Conservation (phyloP, 2,797 vertebrate genomes). For the Catharus ustulatus region DNA sequence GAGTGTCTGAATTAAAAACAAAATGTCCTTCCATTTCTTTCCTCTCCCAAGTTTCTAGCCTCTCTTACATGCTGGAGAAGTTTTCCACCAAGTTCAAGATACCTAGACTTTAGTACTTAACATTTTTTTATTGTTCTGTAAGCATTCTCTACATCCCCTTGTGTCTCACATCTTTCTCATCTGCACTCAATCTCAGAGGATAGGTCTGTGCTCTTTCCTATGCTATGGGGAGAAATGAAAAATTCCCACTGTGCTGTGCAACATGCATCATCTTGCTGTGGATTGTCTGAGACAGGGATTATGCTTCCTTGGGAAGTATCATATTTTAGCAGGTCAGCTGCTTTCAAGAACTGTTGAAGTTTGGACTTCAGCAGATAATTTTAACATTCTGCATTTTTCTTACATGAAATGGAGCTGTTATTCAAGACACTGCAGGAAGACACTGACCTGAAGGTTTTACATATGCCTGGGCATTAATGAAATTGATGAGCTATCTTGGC, state of each 20-base stretch:
- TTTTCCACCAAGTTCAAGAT: neutral
- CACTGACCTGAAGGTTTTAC: neutral
- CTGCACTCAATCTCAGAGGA: neutral
- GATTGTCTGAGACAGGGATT: neutral
- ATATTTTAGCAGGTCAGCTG: slow-evolving; percentile 20
- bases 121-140: neutral
- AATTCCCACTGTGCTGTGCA: neutral
- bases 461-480: neutral
- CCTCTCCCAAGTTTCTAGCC: neutral
- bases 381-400: neutral
- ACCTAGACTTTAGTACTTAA: neutral
- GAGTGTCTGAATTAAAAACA: neutral
- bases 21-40: neutral
- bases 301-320: neutral
- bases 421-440: neutral
- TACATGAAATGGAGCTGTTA: neutral
- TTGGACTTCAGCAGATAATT: neutral
- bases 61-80: neutral
- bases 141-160: neutral
- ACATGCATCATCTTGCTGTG: neutral
- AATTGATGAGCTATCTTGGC: neutral
- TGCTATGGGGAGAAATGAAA: neutral
- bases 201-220: neutral
- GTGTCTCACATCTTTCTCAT: neutral
- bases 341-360: slow-evolving; percentile 2